Percentiles rank a stretch among this genome's conserved stretches.
phyloP scores from a whole-genome alignment of 1,140 invertebrate species.

The Pararge aegeria region DNA sequence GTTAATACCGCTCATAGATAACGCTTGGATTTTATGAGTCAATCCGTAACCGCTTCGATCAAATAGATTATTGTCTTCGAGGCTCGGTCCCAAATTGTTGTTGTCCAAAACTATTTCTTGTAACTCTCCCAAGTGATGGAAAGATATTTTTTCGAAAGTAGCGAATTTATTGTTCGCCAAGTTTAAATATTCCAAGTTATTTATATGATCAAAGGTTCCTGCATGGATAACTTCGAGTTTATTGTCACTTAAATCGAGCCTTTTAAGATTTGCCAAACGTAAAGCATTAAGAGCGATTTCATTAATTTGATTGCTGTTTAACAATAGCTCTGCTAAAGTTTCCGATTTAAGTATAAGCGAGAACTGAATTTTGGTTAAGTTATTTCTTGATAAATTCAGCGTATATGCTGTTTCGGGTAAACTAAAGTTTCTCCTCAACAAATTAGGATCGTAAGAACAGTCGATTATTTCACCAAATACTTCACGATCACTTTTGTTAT shows the following conservation, averaged over 20 bases:
- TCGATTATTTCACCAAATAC: constrained; percentile 48
- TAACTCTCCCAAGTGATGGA: constrained; percentile 70
- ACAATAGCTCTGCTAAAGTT: constrained; percentile 43
- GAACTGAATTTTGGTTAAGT: constrained; percentile 45
- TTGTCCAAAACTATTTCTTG: constrained; percentile 71
- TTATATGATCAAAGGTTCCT: constrained; percentile 68
- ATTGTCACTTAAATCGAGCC: constrained; percentile 80
- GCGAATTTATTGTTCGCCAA: constrained; percentile 78
- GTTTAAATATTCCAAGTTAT: constrained; percentile 77
- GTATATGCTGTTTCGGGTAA: constrained; percentile 49
- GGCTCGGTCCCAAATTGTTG: constrained; percentile 58
- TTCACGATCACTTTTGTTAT: constrained; percentile 42
- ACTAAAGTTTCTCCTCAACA: constrained; percentile 37
- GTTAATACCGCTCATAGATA: constrained; percentile 61
- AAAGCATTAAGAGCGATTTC: constrained; percentile 56
- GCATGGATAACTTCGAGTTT: constrained; percentile 63
- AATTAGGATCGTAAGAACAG: constrained; percentile 50
- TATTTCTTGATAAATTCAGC: constrained; percentile 64
- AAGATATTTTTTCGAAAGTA: constrained; percentile 60
- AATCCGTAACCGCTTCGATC: constrained; percentile 56
- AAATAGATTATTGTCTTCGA: constrained; percentile 54
- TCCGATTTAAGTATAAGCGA: constrained; percentile 43
- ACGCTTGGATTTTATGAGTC: constrained; percentile 52
- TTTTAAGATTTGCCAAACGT: constrained; percentile 65
- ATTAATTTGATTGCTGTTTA: constrained; percentile 69